Conservation (phyloP, 30 jellyfish, hydroid and myxozoan species). For the Aurelia sp. region DNA sequence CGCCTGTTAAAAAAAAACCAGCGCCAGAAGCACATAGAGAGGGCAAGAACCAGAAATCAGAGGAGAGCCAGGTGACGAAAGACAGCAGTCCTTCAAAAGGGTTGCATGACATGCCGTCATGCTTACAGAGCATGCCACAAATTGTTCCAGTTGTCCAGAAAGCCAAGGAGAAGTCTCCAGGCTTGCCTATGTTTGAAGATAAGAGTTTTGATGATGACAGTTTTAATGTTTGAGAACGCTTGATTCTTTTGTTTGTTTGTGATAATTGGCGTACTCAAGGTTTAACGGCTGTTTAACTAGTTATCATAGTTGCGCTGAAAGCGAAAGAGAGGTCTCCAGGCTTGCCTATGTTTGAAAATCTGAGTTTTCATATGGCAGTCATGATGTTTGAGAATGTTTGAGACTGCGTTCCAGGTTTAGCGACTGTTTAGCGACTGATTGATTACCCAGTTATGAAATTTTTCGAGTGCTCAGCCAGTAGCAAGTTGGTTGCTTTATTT, state of each 20-base stretch:
- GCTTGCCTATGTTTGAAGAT: constrained; percentile 56
- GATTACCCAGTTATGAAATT: too few species aligned
- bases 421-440: too few species aligned
- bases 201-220: constrained; percentile 44
- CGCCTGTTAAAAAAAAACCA: constrained; percentile 39
- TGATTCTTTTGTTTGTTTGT: too few species aligned
- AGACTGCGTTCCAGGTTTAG: too few species aligned
- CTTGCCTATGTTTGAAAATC: constrained; percentile 58
- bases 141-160: constrained; percentile 28
- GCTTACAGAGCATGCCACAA: constrained; percentile 51
- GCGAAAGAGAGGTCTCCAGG: constrained; percentile 7
- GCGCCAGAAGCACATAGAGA: not conserved
- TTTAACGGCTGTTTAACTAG: too few species aligned
- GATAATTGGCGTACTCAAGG: too few species aligned
- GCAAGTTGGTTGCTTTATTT: too few species aligned
- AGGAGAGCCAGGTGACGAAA: too few species aligned
- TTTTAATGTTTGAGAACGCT: not conserved
- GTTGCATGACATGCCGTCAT: constrained; percentile 44
- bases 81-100: constrained; percentile 5
- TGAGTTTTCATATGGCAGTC: constrained; percentile 30
- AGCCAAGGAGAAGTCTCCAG: constrained; percentile 3
- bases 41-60: constrained; percentile 3
- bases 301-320: constrained; percentile 14
- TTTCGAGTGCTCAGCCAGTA: too few species aligned
- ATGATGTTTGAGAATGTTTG: not conserved